Conservation (phyloP, 2,888 invertebrate species). For the Perizoma affinitatum region DNA sequence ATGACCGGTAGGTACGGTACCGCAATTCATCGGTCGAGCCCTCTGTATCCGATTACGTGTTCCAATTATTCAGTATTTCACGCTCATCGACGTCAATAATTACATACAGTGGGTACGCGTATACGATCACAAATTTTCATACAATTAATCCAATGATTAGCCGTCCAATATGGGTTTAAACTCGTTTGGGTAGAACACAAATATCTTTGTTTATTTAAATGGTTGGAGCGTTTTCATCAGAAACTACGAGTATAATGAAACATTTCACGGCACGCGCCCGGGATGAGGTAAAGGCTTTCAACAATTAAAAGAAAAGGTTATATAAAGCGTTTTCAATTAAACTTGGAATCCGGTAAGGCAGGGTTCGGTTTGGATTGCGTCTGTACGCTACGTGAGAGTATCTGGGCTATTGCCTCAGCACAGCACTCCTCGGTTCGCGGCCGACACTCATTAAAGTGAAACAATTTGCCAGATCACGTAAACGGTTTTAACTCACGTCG, state of each 20-base stretch:
- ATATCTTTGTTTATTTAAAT: conserved; percentile 47
- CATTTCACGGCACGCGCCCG: conserved; percentile 44
- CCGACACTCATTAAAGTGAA: conserved; percentile 69
- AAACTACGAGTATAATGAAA: conserved; percentile 50
- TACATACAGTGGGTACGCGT: conserved; percentile 74
- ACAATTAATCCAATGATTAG: conserved; percentile 79
- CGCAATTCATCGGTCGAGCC: conserved; percentile 34
- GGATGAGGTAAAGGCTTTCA: conserved; percentile 52
- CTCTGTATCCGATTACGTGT: conserved; percentile 48
- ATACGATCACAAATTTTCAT: conserved; percentile 73
- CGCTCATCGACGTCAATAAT: conserved; percentile 77
- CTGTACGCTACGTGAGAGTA: conserved; percentile 62
- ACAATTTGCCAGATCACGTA: conserved; percentile 58
- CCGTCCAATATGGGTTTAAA: conserved; percentile 61
- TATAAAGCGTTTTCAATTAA: conserved; percentile 79
- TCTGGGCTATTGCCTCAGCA: conserved; percentile 61
- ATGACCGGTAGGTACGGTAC: conserved; percentile 17
- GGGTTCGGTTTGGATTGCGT: conserved; percentile 59
- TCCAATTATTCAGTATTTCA: conserved; percentile 77
- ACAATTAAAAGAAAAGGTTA: conserved; percentile 75
- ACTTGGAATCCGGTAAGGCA: conserved; percentile 68
- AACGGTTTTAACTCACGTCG: conserved; percentile 44
- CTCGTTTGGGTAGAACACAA: conserved; percentile 49
- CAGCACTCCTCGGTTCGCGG: conserved; percentile 47
- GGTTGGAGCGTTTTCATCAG: conserved; percentile 45